Base-by-base conservation (phyloP, 2,113 vertebrate species). In the Spizaetus ornatus region DNA sequence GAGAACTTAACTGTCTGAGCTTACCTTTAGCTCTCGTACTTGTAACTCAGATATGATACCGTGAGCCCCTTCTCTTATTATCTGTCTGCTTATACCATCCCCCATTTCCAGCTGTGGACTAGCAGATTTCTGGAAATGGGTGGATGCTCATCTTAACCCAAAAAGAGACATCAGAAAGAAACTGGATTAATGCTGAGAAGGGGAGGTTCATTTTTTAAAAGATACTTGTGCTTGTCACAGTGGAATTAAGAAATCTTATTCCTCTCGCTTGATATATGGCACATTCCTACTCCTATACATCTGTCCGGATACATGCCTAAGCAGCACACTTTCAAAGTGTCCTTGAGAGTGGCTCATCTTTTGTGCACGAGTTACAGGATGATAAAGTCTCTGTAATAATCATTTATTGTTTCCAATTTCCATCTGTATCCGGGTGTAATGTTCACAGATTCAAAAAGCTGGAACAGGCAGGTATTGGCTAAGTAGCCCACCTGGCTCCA, bases 401-500 rank as follows among this genome's bases (percentile, higher is more conserved):
- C 93, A 97, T 96, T 97, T 97, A 97, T 93, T 95, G 95, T 97
- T 98, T 97, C 97, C 95, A 98, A 97, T 97, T 96, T 97, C 96
- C 96, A 97, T 94, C 93, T 95, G 82, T 95, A 95, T 97, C 97
- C 86, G 78, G 95, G 96, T 93, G 84, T 94, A 97, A 98, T 97
- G 94, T 97, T 98, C 97, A 94, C 97, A 97, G 96, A 86, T 98
- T 97, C 96, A 97, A 94, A 97, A 98, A 95, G 79, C 82, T 97
- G 93, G 83, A 93, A 78, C 71, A 84, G 78, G 91, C 92, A 96
- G 65, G 40, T 96, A 93, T 81, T 86, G 97, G 94, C 87, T 94
- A 94, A 96, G 91, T 83, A 97, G 81, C 66, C 95, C 98, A 98
- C 97, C 98, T 98, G 98, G 97, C 96, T 98, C 95, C 96, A 96